phyloP scores from a whole-genome alignment of 1,140 invertebrate species.

The Cydia strobilella region DNA sequence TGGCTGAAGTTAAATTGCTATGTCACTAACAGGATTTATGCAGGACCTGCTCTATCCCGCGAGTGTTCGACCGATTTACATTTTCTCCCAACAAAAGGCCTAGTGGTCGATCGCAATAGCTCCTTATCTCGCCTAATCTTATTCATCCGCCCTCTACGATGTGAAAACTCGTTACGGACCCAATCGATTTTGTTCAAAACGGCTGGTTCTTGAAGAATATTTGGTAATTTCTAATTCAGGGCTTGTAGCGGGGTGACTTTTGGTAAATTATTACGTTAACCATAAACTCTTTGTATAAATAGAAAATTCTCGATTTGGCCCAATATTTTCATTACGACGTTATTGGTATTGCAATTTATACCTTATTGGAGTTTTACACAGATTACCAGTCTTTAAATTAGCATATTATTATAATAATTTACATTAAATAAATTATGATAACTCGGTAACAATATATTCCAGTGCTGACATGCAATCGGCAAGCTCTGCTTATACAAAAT shows the following conservation, averaged over 20 bases:
- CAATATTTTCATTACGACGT: not conserved
- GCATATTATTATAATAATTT: not conserved
- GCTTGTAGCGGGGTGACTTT: not conserved
- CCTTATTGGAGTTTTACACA: too few species aligned
- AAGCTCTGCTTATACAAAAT: not conserved
- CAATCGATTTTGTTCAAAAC: conserved; percentile 45
- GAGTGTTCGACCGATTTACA: conserved; percentile 52
- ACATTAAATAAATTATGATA: not conserved
- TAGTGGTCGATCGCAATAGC: conserved; percentile 45
- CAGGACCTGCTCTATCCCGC: conserved; percentile 35
- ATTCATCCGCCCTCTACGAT: conserved; percentile 48
- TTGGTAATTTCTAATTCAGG: conserved; percentile 24
- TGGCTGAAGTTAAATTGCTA: conserved; percentile 51
- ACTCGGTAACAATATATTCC: not conserved
- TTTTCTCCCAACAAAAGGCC: conserved; percentile 52
- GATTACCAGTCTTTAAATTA: not conserved
- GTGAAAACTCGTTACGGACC: conserved; percentile 47
- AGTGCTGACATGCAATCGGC: conserved; percentile 2
- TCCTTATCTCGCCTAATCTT: conserved; percentile 51
- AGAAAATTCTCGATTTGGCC: not conserved
- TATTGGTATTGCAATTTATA: too few species aligned
- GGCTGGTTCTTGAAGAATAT: conserved; percentile 39
- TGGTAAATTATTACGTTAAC: not conserved
- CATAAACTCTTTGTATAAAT: not conserved
- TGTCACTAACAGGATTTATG: conserved; percentile 46